These are phyloP conservation scores for Metopolophium dirhodum DNA, from an alignment of 1,140 invertebrate genomes.

Conservation along the genomic window DNA sequence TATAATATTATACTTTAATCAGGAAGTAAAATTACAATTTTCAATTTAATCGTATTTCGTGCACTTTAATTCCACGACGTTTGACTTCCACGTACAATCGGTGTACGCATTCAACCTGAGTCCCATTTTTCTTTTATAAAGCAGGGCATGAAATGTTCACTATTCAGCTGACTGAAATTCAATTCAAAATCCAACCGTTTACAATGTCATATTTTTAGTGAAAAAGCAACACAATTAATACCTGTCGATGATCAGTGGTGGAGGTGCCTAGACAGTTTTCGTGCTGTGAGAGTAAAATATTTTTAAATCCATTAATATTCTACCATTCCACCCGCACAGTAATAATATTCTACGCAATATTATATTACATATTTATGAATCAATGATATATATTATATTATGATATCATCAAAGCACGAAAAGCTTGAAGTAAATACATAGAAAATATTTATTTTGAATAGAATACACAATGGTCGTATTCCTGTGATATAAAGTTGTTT, in stretches of 20 bases:
- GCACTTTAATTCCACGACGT: background rate
- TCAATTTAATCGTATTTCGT: background rate
- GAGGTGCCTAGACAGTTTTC: background rate
- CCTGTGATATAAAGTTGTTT: too few relatives aligned
- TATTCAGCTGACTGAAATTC: background rate
- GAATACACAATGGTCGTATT: too few relatives aligned
- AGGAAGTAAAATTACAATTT: background rate
- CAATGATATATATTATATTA: background rate
- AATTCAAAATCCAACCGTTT: background rate
- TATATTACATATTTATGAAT: rapidly evolving
- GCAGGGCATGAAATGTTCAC: background rate
- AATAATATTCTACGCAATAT: too few relatives aligned
- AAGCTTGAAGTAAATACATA: background rate
- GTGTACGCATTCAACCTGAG: background rate
- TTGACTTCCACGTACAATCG: background rate
- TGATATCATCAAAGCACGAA: background rate
- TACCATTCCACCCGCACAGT: background rate
- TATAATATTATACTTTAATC: background rate
- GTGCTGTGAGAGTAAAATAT: too few relatives aligned
- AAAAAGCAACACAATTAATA: background rate
- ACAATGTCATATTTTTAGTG: background rate
- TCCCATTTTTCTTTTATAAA: background rate
- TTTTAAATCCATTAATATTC: too few relatives aligned
- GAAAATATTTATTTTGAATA: background rate
- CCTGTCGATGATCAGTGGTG: background rate